These are phyloP conservation scores for Sclerodermus sp. DNA, from an alignment of 2,888 invertebrate genomes.

Conservation along the genomic window DNA sequence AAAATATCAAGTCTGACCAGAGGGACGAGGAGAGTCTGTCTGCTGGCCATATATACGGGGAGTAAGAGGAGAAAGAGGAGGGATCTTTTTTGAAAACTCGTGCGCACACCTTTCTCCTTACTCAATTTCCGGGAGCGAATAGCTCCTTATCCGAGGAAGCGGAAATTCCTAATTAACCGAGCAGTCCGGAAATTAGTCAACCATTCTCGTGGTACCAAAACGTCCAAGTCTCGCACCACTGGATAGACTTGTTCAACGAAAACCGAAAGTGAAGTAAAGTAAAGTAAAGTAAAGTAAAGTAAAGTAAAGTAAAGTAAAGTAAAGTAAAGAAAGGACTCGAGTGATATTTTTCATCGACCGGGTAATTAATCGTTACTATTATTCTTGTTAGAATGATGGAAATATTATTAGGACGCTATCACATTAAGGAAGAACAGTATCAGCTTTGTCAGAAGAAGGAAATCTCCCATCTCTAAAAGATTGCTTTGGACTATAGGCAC, in stretches of 20 bases:
- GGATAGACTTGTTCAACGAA: slow-evolving; percentile 2
- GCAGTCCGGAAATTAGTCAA: slow-evolving; percentile 20
- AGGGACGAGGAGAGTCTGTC: no score
- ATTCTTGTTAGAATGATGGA: no score
- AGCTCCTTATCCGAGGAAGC: slow-evolving; percentile 8
- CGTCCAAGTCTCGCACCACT: neutral
- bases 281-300: no score
- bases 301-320: no score
- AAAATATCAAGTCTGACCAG: no score
- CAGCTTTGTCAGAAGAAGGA: no score
- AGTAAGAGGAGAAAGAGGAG: neutral
- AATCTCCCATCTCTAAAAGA: slow-evolving; percentile 22
- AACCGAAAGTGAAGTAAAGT: neutral
- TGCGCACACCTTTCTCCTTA: slow-evolving; percentile 2
- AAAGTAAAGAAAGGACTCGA: no score
- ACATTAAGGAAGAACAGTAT: no score
- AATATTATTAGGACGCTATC: no score
- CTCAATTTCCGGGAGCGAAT: slow-evolving; percentile 18
- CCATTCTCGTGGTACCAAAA: neutral
- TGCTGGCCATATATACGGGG: no score
- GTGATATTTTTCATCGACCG: no score
- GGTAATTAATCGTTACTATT: no score
- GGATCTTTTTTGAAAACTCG: neutral
- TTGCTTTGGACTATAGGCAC: slow-evolving; percentile 37
- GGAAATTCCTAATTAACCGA: slow-evolving; percentile 21